A percentile compares a stretch with the other conserved stretches of the same genome.
These are phyloP conservation scores for Chloromyia formosa DNA, from an alignment of 2,888 invertebrate genomes.

Conservation along the genomic window DNA sequence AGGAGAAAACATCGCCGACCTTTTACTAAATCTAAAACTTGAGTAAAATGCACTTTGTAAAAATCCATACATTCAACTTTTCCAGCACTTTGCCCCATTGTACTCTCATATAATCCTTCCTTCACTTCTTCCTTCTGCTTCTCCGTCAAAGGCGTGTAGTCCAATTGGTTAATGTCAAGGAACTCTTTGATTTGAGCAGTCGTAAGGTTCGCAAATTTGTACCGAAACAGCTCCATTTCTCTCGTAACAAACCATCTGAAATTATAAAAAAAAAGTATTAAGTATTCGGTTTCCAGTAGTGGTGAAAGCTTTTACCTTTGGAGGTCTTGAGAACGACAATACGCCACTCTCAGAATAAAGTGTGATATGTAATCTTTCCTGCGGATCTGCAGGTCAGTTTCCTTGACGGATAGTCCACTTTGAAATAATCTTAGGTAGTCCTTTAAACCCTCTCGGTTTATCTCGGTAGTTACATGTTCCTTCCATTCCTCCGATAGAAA, in stretches of 20 bases:
- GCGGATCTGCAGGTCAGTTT: slow-evolving; percentile 73
- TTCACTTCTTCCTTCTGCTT: slow-evolving; percentile 74
- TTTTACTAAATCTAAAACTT: slow-evolving; percentile 86
- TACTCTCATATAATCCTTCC: slow-evolving; percentile 71
- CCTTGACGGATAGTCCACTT: slow-evolving; percentile 66
- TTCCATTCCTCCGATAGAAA: slow-evolving; percentile 75
- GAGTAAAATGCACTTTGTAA: slow-evolving; percentile 85
- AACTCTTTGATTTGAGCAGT: slow-evolving; percentile 70
- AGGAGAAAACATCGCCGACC: slow-evolving; percentile 80
- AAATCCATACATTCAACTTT: slow-evolving; percentile 73
- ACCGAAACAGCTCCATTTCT: slow-evolving; percentile 89
- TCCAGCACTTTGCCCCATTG: slow-evolving; percentile 66
- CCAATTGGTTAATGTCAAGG: slow-evolving; percentile 73
- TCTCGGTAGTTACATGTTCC: slow-evolving; percentile 70
- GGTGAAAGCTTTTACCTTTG: slow-evolving; percentile 64
- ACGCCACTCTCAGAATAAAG: slow-evolving; percentile 89
- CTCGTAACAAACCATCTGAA: slow-evolving; percentile 83
- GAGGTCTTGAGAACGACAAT: slow-evolving; percentile 86
- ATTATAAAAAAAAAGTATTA: neutral
- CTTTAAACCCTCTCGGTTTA: slow-evolving; percentile 74
- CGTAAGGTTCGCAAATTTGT: slow-evolving; percentile 75
- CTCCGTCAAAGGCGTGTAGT: slow-evolving; percentile 72
- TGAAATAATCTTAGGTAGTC: slow-evolving; percentile 72
- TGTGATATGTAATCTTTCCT: slow-evolving; percentile 90
- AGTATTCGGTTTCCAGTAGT: neutral